Percentiles rank a stretch among this genome's conserved stretches.
Evolutionary conservation across 2,888 invertebrate species (phyloP).

Genomic region (Tenodera sinensis): DNA sequence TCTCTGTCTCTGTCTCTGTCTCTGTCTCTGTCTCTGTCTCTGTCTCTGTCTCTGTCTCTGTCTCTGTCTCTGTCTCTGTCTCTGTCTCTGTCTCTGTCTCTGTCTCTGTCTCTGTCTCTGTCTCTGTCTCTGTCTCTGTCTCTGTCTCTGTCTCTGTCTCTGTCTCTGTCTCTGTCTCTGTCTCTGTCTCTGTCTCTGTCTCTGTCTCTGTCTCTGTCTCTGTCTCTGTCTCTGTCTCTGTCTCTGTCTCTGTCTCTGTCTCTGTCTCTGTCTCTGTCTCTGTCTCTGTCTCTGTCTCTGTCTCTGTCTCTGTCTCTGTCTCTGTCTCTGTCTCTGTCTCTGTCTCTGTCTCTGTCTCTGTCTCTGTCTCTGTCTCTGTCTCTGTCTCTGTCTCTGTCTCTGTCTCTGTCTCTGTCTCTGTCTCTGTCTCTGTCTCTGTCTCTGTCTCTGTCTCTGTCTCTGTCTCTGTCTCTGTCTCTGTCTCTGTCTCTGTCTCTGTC

Average conservation of each 20-base stretch:
- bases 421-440: background rate
- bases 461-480: background rate
- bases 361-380: background rate
- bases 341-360: background rate
- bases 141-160: background rate
- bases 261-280: background rate
- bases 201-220: background rate
- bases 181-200: background rate
- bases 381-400: background rate
- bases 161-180: background rate
- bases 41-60: background rate
- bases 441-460: background rate
- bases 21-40: conserved; percentile 17
- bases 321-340: background rate
- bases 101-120: background rate
- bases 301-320: background rate
- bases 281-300: background rate
- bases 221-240: background rate
- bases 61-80: background rate
- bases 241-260: background rate
- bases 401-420: background rate
- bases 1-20: conserved; percentile 23
- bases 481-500: background rate
- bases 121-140: background rate
- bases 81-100: background rate